These are phyloP conservation scores for Muscicapa striata DNA, from an alignment of 2,797 vertebrate genomes.

Conservation along the genomic window DNA sequence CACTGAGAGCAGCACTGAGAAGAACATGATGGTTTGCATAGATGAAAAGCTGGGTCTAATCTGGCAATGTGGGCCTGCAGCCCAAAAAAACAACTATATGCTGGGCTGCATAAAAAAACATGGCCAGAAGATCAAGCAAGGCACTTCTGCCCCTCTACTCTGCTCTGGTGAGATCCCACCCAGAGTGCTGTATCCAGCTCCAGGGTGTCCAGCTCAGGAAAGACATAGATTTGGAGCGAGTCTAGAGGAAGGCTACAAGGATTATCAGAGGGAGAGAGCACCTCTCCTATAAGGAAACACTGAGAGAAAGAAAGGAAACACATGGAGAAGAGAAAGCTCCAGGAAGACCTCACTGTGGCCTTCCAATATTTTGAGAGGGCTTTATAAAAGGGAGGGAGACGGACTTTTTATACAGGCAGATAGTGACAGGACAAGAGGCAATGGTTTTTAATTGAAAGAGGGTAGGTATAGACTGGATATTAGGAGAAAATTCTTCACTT, in stretches of 20 bases:
- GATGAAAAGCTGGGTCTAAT: not conserved
- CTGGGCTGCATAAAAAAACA: not conserved
- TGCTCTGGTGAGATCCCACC: not conserved
- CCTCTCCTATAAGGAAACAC: not conserved
- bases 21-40: not conserved
- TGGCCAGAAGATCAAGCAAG: not conserved
- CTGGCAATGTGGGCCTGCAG: not conserved
- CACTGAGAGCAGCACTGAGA: not conserved
- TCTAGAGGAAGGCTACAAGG: not conserved
- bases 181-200: not conserved
- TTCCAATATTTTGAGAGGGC: not conserved
- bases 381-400: not conserved
- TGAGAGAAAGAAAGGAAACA: no score
- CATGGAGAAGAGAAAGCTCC: not conserved
- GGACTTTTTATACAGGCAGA: not conserved
- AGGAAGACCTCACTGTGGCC: not conserved
- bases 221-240: fast-evolving
- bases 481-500: not conserved
- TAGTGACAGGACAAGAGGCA: not conserved
- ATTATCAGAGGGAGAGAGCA: not conserved
- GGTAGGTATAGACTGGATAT: not conserved
- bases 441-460: not conserved
- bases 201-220: not conserved
- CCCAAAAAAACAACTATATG: not conserved
- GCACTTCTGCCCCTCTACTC: not conserved